Base-by-base conservation (phyloP, 2,888 invertebrate species). In the Monochamus alternatus region DNA sequence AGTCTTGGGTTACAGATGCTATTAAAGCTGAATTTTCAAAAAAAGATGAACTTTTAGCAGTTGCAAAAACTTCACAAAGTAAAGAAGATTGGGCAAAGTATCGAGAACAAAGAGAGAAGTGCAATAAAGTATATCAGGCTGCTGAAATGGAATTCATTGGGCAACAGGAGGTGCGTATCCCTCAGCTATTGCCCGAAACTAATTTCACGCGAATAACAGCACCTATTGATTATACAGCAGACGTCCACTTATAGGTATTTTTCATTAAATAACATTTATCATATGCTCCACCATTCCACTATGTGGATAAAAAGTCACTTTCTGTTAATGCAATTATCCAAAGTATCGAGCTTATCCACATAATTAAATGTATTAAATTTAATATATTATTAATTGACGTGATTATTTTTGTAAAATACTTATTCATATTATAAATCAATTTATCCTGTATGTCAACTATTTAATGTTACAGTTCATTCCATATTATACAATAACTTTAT, bases 1-100 rank as follows among this genome's bases (percentile, higher is more conserved):
- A 91, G 84, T 91, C 92, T 0, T 93, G 92, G 91, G 91, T 93
- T 5, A 91, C 90, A 9, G 90, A 91, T 12, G 89, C 89, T 32
- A 90, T 93, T 63, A 91, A 90, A 81, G 87, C 85, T 5, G 92
- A 92, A 82, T 91, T 92, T 73, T 73, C 79, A 7, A 84, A 81
- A 68, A 85, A 85, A 82, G 90, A 91, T 73, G 90, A 91, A 79
- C 88, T 92, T 60, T 89, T 91, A 81, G 89, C 90, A 55, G 83
- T 84, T 51, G 90, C 90, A 3, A 89, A 89, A 83, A 85, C 83
- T 66, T 85, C 88, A n/a, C 90, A 91, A 79, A 89, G 89, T 69
- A 90, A 90, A 75, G 89, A 90, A 12, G 90, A 91, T 77, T 92
- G 92, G 89, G 90, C 90, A 9, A 89, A 89, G 68, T 92, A 91